Conservation (phyloP, 2,113 vertebrate species). For the Brachyistius frenatus region DNA sequence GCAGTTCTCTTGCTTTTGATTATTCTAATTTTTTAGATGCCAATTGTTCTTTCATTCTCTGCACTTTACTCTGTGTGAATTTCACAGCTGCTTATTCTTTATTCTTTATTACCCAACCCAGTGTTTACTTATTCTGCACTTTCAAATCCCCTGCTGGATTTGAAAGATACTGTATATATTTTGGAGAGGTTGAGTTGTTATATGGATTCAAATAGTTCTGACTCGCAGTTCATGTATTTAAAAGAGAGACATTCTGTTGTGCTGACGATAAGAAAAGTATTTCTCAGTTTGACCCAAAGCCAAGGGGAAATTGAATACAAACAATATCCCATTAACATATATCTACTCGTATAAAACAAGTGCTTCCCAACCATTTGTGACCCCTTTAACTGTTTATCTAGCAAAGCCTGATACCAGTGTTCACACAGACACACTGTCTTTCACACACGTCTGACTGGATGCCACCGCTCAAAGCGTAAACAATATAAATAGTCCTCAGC, state of each 20-base stretch:
- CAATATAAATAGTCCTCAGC: slow-evolving; percentile 21
- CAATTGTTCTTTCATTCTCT: background rate
- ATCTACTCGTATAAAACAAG: background rate
- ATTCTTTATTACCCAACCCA: background rate
- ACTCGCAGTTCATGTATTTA: slow-evolving; percentile 25
- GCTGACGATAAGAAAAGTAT: background rate
- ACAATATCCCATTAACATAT: background rate
- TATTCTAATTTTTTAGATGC: background rate
- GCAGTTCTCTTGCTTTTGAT: background rate
- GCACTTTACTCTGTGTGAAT: background rate
- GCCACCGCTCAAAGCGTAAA: slow-evolving; percentile 24
- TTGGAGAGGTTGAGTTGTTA: background rate
- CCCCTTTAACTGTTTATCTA: no score
- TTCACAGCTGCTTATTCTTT: slow-evolving; percentile 7
- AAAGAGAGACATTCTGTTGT: background rate
- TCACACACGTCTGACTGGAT: slow-evolving; percentile 15
- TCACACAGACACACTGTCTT: background rate
- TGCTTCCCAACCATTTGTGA: no score
- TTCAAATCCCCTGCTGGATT: background rate
- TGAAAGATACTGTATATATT: slow-evolving; percentile 25
- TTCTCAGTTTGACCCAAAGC: slow-evolving; percentile 2
- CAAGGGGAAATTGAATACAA: background rate
- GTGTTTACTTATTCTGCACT: slow-evolving; percentile 21
- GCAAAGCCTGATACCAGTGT: no score
- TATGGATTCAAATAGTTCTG: slow-evolving; percentile 43